These are phyloP conservation scores for Amniataba percoides DNA, from an alignment of 2,797 vertebrate genomes.

Conservation along the genomic window DNA sequence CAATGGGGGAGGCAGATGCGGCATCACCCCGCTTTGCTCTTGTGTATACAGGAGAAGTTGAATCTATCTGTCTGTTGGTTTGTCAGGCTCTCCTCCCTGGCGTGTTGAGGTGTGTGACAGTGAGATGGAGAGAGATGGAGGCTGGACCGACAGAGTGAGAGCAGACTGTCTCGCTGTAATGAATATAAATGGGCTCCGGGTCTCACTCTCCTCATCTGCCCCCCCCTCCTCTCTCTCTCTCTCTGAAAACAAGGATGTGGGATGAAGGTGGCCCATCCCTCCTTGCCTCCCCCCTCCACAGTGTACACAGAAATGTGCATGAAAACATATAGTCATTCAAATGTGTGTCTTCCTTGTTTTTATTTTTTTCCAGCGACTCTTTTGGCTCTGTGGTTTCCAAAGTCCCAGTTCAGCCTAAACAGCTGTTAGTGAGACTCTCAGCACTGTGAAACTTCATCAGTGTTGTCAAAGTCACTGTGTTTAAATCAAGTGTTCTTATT, in stretches of 20 bases:
- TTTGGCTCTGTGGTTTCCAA: slow-evolving; percentile 1
- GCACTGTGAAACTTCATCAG: slow-evolving; percentile 23
- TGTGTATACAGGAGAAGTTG: slow-evolving; percentile 69
- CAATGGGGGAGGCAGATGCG: slow-evolving; percentile 26
- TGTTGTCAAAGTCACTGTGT: slow-evolving; percentile 20
- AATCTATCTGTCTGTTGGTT: slow-evolving; percentile 68
- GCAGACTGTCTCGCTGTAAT: slow-evolving; percentile 78
- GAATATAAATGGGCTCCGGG: slow-evolving; percentile 80
- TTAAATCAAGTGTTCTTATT: slow-evolving; percentile 16
- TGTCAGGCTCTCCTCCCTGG: slow-evolving; percentile 65
- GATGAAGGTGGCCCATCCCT: slow-evolving; percentile 27
- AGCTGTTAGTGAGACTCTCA: slow-evolving; percentile 15
- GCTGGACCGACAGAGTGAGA: slow-evolving; percentile 75
- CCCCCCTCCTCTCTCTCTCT: neutral
- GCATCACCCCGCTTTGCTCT: slow-evolving; percentile 53
- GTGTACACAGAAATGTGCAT: slow-evolving; percentile 23
- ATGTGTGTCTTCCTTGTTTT: neutral
- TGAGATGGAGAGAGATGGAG: slow-evolving; percentile 65
- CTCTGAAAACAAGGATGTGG: slow-evolving; percentile 48
- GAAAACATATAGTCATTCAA: slow-evolving; percentile 1
- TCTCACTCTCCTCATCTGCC: slow-evolving; percentile 57
- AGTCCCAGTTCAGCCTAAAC: slow-evolving; percentile 23
- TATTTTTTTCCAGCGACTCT: neutral
- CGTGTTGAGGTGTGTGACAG: slow-evolving; percentile 71
- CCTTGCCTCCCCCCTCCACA: neutral